Evolutionary conservation across 2,888 invertebrate genomes (phyloP).

Genomic region (Pseudeuparius sepicola): DNA sequence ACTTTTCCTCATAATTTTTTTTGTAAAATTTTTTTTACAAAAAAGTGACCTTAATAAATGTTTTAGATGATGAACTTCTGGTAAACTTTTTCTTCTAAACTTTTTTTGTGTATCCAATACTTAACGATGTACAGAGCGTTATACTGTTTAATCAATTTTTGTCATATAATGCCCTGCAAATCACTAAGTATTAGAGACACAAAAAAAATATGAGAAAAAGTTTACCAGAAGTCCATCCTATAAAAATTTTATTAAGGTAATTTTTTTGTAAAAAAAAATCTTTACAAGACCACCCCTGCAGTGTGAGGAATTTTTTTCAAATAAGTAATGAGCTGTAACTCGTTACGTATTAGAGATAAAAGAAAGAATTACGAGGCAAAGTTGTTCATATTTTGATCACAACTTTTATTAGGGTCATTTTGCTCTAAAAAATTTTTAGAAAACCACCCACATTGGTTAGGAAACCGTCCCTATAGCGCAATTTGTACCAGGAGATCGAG

Average conservation of each 20-base stretch:
- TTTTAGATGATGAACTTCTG: neutral
- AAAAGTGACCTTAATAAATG: conserved; percentile 1
- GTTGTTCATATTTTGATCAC: conserved; percentile 1
- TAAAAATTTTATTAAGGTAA: conserved; percentile 2
- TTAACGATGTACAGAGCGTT: no score
- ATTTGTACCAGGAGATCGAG: neutral
- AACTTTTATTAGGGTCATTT: conserved; percentile 1
- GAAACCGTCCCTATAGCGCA: conserved; percentile 3
- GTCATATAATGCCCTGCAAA: no score
- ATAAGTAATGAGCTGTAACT: conserved; percentile 2
- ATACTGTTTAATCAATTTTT: no score
- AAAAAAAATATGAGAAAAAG: conserved; percentile 1
- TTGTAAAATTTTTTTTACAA: conserved; percentile 2
- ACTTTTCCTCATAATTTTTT: conserved; percentile 1
- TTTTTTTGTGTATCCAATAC: conserved; percentile 1
- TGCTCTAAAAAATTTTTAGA: neutral
- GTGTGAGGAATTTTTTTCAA: neutral
- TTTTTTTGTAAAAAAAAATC: neutral
- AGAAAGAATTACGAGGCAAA: conserved; percentile 2
- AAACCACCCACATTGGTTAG: conserved; percentile 1
- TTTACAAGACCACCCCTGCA: conserved; percentile 1
- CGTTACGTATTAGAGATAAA: conserved; percentile 1
- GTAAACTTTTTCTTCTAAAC: neutral
- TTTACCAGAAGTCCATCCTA: neutral
- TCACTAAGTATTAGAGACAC: conserved; percentile 1